Conservation (phyloP, 1,140 invertebrate genomes). For the Bombus superbus region DNA sequence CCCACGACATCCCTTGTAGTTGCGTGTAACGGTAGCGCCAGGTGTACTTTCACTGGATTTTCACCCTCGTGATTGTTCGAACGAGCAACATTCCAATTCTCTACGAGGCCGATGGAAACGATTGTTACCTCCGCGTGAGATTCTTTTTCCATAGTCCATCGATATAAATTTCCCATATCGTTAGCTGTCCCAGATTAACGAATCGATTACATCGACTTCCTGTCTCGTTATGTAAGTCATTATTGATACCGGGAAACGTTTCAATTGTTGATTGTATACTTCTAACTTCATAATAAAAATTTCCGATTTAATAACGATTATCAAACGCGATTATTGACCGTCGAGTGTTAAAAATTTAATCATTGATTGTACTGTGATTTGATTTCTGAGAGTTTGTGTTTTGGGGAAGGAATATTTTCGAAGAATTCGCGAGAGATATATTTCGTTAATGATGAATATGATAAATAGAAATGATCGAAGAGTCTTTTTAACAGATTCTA, state of each 20-base stretch:
- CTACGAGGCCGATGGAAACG: not conserved
- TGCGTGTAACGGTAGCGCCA: conserved; percentile 60
- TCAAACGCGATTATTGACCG: not conserved
- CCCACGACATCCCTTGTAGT: conserved; percentile 11
- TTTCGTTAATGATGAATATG: too few relatives aligned
- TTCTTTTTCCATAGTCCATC: not conserved
- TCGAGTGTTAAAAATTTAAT: not conserved
- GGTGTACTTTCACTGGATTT: conserved; percentile 66
- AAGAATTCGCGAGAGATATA: too few relatives aligned
- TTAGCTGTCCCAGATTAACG: not conserved
- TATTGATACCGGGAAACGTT: not conserved
- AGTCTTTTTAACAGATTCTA: not conserved
- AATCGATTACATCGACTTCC: conserved; percentile 36
- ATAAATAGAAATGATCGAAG: not conserved
- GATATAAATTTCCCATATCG: conserved; percentile 13
- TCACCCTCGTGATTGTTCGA: conserved; percentile 37
- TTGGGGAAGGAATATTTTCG: too few relatives aligned
- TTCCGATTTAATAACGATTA: too few relatives aligned
- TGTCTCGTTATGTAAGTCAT: not conserved
- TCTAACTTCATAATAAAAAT: not conserved
- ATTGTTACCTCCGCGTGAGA: not conserved
- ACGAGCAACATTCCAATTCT: not conserved
- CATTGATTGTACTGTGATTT: not conserved
- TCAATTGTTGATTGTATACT: not conserved
- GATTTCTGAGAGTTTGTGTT: too few relatives aligned